phyloP scores from a whole-genome alignment of 2,797 vertebrate genomes.

The Acipenser transmontanus region DNA sequence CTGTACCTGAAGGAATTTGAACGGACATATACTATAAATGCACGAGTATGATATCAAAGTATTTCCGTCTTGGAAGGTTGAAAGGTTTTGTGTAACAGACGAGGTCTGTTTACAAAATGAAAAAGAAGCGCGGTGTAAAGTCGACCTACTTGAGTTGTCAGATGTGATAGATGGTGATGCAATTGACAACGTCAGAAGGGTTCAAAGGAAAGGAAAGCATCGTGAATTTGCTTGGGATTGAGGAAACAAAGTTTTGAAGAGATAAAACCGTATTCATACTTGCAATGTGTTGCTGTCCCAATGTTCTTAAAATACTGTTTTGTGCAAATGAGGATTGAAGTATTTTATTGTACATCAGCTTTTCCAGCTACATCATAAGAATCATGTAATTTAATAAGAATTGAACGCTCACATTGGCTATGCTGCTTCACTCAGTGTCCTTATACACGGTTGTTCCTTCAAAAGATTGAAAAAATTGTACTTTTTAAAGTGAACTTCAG shows the following conservation, averaged over 20 bases:
- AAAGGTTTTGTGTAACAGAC: conserved; percentile 27
- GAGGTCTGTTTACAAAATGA: conserved; percentile 43
- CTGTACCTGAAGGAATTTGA: conserved; percentile 69
- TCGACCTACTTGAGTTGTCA: conserved; percentile 25
- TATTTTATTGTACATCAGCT: too few relatives aligned
- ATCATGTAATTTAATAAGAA: background rate
- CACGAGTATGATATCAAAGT: conserved; percentile 39
- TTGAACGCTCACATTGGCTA: background rate
- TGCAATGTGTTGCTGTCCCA: conserved; percentile 39
- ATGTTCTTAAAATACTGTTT: too few relatives aligned
- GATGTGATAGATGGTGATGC: conserved; percentile 20
- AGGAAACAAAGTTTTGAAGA: conserved; percentile 15
- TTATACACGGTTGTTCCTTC: conserved; percentile 1
- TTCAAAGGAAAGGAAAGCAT: conserved; percentile 27
- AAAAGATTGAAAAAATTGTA: conserved; percentile 28
- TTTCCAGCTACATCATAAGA: too few relatives aligned
- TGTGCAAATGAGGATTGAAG: too few relatives aligned
- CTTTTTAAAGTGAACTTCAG: conserved; percentile 22
- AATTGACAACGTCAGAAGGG: conserved; percentile 32
- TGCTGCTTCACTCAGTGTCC: conserved; percentile 6
- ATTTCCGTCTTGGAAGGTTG: conserved; percentile 69
- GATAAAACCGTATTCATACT: conserved; percentile 34
- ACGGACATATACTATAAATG: conserved; percentile 9
- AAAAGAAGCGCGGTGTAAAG: conserved; percentile 30
- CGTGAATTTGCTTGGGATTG: conserved; percentile 29